Evolutionary conservation across 1,140 invertebrate genomes (phyloP).

Genomic region (Sinella curviseta): DNA sequence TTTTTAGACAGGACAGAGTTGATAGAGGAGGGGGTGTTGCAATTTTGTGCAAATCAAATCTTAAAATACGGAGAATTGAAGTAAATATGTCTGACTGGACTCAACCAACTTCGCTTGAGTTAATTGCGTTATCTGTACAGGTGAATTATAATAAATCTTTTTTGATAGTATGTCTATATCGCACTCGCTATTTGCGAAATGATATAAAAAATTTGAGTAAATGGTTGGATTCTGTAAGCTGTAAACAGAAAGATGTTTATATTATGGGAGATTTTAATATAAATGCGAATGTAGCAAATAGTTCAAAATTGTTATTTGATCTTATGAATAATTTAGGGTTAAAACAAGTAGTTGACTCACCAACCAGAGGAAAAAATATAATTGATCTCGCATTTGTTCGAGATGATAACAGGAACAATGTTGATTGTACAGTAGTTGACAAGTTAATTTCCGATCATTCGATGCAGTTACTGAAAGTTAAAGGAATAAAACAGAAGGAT

Average conservation of each 20-base stretch:
- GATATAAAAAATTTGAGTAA: neutral
- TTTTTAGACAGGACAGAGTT: neutral
- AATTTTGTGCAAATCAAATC: neutral
- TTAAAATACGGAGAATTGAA: neutral
- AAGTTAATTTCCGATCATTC: neutral
- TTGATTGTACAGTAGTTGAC: neutral
- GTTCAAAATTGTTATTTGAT: neutral
- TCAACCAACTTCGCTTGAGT: neutral
- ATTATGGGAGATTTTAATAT: conserved; percentile 14
- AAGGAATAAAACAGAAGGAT: too few species aligned
- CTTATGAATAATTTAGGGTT: neutral
- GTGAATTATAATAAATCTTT: neutral
- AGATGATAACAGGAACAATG: neutral
- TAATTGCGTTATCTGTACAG: neutral
- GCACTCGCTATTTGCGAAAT: neutral
- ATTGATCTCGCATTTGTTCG: conserved; percentile 12
- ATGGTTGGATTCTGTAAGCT: neutral
- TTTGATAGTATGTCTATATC: neutral
- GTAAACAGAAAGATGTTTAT: neutral
- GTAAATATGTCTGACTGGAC: neutral
- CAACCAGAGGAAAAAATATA: neutral
- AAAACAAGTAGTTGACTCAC: neutral
- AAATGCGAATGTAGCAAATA: neutral
- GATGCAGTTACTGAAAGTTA: neutral
- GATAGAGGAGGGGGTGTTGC: conserved; percentile 15